Percentiles rank a stretch among this genome's conserved stretches.
Evolutionary conservation across 2,797 vertebrate genomes (phyloP).

Genomic region (Cyprinella venusta): DNA sequence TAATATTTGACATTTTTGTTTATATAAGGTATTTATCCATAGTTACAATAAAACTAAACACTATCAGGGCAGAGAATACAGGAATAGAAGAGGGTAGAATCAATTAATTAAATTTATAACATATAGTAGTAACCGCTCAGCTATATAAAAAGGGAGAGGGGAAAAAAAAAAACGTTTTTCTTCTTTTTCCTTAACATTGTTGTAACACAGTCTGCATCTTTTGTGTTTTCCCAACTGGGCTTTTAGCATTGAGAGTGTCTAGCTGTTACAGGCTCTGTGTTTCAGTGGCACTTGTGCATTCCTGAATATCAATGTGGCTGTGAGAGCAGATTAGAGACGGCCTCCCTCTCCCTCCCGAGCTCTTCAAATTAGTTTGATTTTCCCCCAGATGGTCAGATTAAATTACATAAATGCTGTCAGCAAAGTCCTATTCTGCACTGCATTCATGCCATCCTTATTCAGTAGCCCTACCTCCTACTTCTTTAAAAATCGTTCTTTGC

Average conservation of each 20-base stretch:
- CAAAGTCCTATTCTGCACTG: slow-evolving; percentile 82
- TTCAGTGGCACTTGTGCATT: slow-evolving; percentile 52
- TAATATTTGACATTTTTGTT: slow-evolving; percentile 29
- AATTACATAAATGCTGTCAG: slow-evolving; percentile 89
- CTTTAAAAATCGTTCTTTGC: background rate
- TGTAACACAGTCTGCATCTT: slow-evolving; percentile 50
- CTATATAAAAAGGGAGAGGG: background rate
- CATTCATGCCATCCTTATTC: slow-evolving; percentile 66
- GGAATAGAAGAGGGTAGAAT: background rate
- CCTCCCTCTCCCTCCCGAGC: slow-evolving; percentile 40
- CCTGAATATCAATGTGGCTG: slow-evolving; percentile 56
- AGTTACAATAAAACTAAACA: slow-evolving; percentile 4
- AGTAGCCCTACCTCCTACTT: background rate
- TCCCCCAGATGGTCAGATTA: slow-evolving; percentile 89
- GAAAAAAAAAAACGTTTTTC: background rate
- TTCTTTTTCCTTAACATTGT: slow-evolving; percentile 28
- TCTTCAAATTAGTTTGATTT: slow-evolving; percentile 83
- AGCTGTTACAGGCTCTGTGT: slow-evolving; percentile 32
- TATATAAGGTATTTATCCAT: slow-evolving; percentile 10
- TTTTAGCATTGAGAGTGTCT: slow-evolving; percentile 37
- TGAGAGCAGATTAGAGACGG: slow-evolving; percentile 45
- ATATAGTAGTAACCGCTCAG: background rate
- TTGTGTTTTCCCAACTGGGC: slow-evolving; percentile 36
- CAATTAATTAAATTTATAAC: background rate
- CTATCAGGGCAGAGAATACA: background rate